These are phyloP conservation scores for Neodiprion lecontei DNA, from an alignment of 1,140 invertebrate species.

Conservation along the genomic window DNA sequence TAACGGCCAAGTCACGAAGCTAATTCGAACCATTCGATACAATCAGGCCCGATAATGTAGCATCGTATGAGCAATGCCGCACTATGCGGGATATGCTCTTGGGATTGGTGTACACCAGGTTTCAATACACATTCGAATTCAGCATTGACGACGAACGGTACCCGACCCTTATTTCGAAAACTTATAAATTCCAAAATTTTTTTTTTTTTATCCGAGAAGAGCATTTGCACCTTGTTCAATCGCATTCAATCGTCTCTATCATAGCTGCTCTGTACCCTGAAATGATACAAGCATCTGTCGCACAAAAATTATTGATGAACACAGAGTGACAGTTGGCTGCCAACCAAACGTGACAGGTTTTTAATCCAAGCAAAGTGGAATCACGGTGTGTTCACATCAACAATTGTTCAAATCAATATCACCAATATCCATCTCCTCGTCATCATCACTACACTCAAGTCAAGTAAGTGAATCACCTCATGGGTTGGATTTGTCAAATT, in stretches of 20 bases:
- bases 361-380: constrained; percentile 14
- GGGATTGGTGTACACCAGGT: constrained; percentile 26
- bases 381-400: constrained; percentile 32
- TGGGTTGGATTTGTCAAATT: constrained; percentile 24
- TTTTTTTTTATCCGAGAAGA: constrained; percentile 5
- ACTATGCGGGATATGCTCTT: constrained; percentile 31
- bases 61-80: constrained; percentile 51
- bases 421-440: constrained; percentile 14
- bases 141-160: constrained; percentile 46
- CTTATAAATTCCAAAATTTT: constrained; percentile 43
- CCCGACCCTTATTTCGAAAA: constrained; percentile 35
- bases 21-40: constrained; percentile 41
- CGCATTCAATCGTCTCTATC: constrained; percentile 33
- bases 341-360: constrained; percentile 10
- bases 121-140: constrained; percentile 46
- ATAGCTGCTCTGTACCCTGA: constrained; percentile 26
- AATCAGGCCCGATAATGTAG: constrained; percentile 41
- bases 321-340: constrained; percentile 36
- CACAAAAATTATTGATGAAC: constrained; percentile 36
- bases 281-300: constrained; percentile 45
- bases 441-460: constrained; percentile 10
- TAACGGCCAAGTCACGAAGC: constrained; percentile 32
- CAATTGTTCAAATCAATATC: constrained; percentile 48
- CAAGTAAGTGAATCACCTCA: constrained; percentile 25
- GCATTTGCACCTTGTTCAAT: constrained; percentile 20